A percentile compares a stretch with the other conserved stretches of the same genome.
phyloP scores from a whole-genome alignment of 2,888 invertebrate genomes.

The Drosophila pegasa region DNA sequence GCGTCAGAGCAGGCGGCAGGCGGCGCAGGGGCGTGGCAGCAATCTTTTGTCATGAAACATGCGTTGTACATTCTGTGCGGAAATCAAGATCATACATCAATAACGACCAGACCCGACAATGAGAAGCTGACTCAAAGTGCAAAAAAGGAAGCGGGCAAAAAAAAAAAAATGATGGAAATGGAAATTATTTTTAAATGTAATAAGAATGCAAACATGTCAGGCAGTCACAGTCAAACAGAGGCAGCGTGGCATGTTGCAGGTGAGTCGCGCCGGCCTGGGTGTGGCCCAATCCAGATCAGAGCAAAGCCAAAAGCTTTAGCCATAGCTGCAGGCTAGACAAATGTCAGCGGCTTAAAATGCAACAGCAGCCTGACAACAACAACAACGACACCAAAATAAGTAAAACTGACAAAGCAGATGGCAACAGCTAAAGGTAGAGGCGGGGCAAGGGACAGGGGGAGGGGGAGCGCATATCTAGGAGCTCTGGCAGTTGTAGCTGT shows the following conservation, averaged over 20 bases:
- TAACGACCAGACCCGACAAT: slow-evolving; percentile 72
- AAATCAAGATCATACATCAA: slow-evolving; percentile 80
- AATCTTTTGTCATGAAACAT: slow-evolving; percentile 61
- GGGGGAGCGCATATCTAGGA: not conserved
- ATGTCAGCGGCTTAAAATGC: slow-evolving; percentile 62
- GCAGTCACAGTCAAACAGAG: slow-evolving; percentile 24
- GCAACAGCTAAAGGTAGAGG: slow-evolving; percentile 8
- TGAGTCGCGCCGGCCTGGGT: slow-evolving; percentile 36
- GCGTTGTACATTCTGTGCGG: slow-evolving; percentile 48
- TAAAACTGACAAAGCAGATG: slow-evolving; percentile 42
- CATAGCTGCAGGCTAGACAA: slow-evolving; percentile 48
- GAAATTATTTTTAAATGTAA: slow-evolving; percentile 56
- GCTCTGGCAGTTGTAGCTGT: slow-evolving; percentile 16
- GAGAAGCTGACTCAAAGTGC: slow-evolving; percentile 54
- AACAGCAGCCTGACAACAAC: slow-evolving; percentile 35
- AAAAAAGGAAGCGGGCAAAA: slow-evolving; percentile 42
- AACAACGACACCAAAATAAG: slow-evolving; percentile 42
- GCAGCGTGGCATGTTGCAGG: slow-evolving; percentile 38
- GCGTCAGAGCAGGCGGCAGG: not conserved
- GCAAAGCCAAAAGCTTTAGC: slow-evolving; percentile 18
- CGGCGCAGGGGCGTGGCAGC: not conserved
- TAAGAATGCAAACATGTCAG: slow-evolving; percentile 60
- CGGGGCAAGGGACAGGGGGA: not conserved
- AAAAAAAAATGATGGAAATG: slow-evolving; percentile 13
- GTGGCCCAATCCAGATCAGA: slow-evolving; percentile 60